Evolutionary conservation across 2,113 vertebrate species (phyloP).

Genomic region (Lipotes vexillifer): DNA sequence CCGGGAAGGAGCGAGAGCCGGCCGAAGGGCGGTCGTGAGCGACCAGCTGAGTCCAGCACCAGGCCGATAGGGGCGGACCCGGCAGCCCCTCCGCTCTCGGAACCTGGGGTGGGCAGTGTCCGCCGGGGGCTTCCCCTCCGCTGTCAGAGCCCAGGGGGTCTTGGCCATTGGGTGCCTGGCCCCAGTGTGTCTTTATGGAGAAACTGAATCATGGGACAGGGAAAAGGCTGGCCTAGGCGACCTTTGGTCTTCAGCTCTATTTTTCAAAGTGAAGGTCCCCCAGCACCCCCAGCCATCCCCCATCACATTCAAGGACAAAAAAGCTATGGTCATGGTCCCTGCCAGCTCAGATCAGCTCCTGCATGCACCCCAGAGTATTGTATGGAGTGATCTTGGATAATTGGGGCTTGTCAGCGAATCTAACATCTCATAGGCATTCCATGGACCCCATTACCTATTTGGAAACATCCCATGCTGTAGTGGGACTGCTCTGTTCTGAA

Average conservation of each 20-base stretch:
- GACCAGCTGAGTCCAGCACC: not conserved
- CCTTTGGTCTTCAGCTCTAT: not conserved
- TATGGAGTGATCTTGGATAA: not conserved
- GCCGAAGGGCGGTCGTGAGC: conserved; percentile 13
- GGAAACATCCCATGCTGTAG: not conserved
- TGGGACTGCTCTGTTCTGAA: not conserved
- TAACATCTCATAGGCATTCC: not conserved
- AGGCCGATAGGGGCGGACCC: not conserved
- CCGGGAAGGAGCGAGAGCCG: not conserved
- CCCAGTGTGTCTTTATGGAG: not conserved
- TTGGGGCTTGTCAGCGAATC: not conserved
- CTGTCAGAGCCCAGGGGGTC: not conserved
- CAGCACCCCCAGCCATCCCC: not conserved
- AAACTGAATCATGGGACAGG: not conserved
- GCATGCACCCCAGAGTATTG: not conserved
- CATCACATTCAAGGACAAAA: not conserved
- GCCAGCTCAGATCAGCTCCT: not conserved
- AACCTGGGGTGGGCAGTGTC: conserved; percentile 33
- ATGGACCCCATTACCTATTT: not conserved
- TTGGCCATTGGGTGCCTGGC: not conserved
- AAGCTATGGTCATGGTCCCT: not conserved
- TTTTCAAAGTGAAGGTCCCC: not conserved
- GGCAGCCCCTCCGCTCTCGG: not conserved
- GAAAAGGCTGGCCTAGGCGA: not conserved
- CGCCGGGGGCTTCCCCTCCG: not conserved